phyloP scores from a whole-genome alignment of 1,140 invertebrate species.

The Heliconius hermathena region DNA sequence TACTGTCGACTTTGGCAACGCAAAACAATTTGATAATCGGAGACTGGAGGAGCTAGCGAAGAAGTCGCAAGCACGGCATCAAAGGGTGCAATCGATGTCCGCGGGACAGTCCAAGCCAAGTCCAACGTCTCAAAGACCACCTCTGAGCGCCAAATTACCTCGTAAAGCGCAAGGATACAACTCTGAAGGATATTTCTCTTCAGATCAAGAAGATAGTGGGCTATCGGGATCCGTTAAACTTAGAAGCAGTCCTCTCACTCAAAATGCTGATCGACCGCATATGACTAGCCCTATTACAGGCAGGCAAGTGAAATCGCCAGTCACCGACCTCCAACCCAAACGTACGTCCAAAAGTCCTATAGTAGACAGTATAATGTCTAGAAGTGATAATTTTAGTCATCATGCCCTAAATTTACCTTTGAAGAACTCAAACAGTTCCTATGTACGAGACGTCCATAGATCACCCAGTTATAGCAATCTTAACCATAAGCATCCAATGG shows the following conservation, averaged over 20 bases:
- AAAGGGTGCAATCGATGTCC: conserved; percentile 87
- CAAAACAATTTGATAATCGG: conserved; percentile 83
- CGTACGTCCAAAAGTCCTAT: conserved; percentile 79
- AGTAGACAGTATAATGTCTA: conserved; percentile 80
- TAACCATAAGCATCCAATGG: conserved; percentile 66
- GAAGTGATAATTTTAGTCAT: conserved; percentile 76
- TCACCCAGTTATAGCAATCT: conserved; percentile 68
- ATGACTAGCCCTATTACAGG: conserved; percentile 59
- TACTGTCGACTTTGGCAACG: conserved; percentile 86
- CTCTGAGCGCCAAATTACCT: conserved; percentile 83
- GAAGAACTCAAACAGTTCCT: conserved; percentile 75
- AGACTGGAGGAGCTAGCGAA: conserved; percentile 86
- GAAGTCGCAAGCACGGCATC: conserved; percentile 86
- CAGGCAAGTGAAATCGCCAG: conserved; percentile 65
- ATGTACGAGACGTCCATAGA: conserved; percentile 70
- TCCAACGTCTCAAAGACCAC: conserved; percentile 77
- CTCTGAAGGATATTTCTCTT: conserved; percentile 87
- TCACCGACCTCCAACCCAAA: conserved; percentile 59
- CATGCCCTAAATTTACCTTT: conserved; percentile 79
- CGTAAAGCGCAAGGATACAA: conserved; percentile 84
- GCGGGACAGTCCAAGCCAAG: conserved; percentile 63
- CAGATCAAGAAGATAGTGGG: conserved; percentile 84
- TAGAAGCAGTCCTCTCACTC: conserved; percentile 64
- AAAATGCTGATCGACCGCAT: conserved; percentile 51
- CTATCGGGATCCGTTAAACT: conserved; percentile 68